These are phyloP conservation scores for Drosophila pseudotakahashii DNA, from an alignment of 2,888 invertebrate species.

Conservation along the genomic window DNA sequence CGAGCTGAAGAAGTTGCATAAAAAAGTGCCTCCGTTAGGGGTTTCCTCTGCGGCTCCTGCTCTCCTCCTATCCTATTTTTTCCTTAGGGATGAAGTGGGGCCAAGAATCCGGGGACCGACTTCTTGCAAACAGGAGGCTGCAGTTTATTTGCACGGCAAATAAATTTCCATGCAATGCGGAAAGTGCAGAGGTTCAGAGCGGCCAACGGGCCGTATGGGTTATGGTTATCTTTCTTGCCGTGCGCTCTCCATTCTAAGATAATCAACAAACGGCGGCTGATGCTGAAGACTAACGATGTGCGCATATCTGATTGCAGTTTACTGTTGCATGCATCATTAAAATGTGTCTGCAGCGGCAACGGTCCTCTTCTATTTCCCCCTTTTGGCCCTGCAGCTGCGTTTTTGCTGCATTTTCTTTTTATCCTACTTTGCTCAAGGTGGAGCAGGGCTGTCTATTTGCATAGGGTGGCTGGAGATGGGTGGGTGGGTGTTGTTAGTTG, in stretches of 20 bases:
- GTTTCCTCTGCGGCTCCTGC: conserved; percentile 46
- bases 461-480: conserved; percentile 34
- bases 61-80: conserved; percentile 12
- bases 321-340: conserved; percentile 82
- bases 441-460: conserved; percentile 70
- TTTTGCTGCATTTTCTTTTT: conserved; percentile 71
- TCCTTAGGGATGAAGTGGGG: conserved; percentile 36
- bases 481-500: not conserved
- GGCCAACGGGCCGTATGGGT: conserved; percentile 67
- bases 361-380: not conserved
- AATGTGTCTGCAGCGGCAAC: conserved; percentile 74
- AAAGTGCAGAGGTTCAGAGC: conserved; percentile 35
- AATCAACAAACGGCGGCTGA: conserved; percentile 75
- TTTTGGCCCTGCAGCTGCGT: conserved; percentile 24
- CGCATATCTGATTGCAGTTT: conserved; percentile 79
- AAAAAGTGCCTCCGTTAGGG: conserved; percentile 78
- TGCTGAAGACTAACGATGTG: conserved; percentile 78
- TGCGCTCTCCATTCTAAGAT: conserved; percentile 71
- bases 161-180: conserved; percentile 67
- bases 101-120: conserved; percentile 19
- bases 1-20: conserved; percentile 80
- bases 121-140: conserved; percentile 34
- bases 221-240: conserved; percentile 70
- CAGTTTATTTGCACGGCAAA: conserved; percentile 81
- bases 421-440: conserved; percentile 75